Conservation (phyloP, 2,113 vertebrate species). For the Neomonachus schauinslandi region DNA sequence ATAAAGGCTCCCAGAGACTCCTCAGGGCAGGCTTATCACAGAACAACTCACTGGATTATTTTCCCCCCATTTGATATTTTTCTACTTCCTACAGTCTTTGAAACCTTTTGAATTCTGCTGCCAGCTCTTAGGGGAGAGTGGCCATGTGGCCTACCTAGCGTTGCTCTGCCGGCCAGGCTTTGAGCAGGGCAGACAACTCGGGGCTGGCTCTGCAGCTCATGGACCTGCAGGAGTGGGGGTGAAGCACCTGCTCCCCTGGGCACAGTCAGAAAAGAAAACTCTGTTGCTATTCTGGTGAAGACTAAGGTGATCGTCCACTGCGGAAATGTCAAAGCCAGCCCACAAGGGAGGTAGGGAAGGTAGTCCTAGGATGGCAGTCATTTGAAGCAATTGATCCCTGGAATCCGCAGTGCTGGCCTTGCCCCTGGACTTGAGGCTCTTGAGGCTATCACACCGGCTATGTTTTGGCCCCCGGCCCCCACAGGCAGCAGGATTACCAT, state of each 20-base stretch:
- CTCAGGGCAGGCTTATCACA: not conserved
- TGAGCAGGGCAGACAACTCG: not conserved
- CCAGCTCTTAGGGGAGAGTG: not conserved
- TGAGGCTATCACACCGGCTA: not conserved
- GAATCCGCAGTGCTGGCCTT: not conserved
- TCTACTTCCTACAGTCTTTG: not conserved
- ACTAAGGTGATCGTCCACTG: not conserved
- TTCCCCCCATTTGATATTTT: not conserved
- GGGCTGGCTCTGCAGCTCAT: not conserved
- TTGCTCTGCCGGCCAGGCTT: not conserved
- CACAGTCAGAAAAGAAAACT: not conserved
- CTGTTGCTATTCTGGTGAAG: not conserved
- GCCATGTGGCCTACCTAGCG: not conserved
- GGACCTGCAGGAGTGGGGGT: not conserved
- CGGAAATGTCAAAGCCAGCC: not conserved
- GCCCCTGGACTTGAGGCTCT: not conserved
- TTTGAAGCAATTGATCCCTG: not conserved
- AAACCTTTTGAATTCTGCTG: not conserved
- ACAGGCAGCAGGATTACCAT: not conserved
- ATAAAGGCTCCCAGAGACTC: constrained; percentile 14
- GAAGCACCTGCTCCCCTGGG: not conserved
- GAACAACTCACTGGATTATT: not conserved
- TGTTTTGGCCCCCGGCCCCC: not conserved
- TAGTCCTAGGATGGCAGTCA: not conserved
- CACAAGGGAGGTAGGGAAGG: not conserved